Base-by-base conservation (phyloP, 2,888 invertebrate species). In the Agriotes lineatus region DNA sequence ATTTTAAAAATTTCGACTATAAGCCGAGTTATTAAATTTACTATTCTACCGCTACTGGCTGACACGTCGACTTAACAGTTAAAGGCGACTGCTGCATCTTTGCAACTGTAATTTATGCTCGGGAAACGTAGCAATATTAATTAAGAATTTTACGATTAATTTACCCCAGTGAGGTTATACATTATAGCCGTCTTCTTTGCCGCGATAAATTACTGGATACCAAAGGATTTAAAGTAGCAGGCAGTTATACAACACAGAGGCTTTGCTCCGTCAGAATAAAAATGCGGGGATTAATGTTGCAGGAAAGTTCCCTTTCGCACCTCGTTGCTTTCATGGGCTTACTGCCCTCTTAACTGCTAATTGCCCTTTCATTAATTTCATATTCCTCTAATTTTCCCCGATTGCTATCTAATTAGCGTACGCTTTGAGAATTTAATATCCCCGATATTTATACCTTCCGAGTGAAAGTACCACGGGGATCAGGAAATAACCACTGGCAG, bases 211-310 rank as follows among this genome's bases (percentile, higher is more conserved):
- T 16, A 33, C 33, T 18, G 1, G 12, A 50, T n/a, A 25, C 16
- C 25, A 39, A 14, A 39, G 56, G 56, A 50, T 52, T 52, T 52
- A 22, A 52, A 35, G 52, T 18, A 18, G 30, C 52, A 35, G 22
- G 14, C 37, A 7, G 16, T 56, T 37, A 19, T 22, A 37, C 22
- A 19, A 56, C 19, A 35, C 16, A 39, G 39, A 12, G 39, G 56
- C 56, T 33, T 25, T 52, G 18, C 52, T 30, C 56, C 39, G 37
- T 35, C 56, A 22, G 56, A 37, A 52, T 30, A 16, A 39, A 56
- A 56, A 16, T 56, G 39, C 39, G 14, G 3, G 37, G 9, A 56
- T 56, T 56, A 56, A 56, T 56, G 37, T 20, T 39, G 30, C 18
- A 33, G 22, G 56, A 39, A 56, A 56, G 56, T 39, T 20, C 37